phyloP scores from a whole-genome alignment of 2,113 vertebrate species.

The Tauraco erythrolophus region DNA sequence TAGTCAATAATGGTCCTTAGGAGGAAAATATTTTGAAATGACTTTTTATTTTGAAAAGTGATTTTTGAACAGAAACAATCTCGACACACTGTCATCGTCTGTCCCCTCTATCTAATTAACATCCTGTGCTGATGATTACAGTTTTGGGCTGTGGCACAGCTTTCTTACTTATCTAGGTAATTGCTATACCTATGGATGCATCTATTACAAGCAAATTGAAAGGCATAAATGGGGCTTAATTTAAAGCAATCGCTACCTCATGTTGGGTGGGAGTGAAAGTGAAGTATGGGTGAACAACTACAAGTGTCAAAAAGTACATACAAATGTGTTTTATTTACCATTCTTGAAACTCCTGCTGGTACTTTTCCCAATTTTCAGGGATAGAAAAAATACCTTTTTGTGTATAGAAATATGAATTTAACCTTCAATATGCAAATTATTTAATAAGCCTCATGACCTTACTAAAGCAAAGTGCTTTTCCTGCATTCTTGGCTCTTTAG shows the following conservation, averaged over 20 bases:
- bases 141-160: background rate
- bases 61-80: background rate
- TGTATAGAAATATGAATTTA: background rate
- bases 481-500: background rate
- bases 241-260: background rate
- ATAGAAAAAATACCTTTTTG: background rate
- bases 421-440: conserved; percentile 32
- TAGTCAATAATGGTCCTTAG: conserved; percentile 67
- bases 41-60: background rate
- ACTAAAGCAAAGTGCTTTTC: conserved; percentile 32
- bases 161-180: background rate
- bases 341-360: background rate
- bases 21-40: conserved; percentile 1
- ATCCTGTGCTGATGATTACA: background rate
- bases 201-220: background rate
- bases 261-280: background rate
- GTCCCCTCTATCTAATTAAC: background rate
- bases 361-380: background rate
- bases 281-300: background rate
- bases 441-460: conserved; percentile 14
- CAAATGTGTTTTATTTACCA: background rate
- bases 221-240: background rate
- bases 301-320: background rate
- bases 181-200: background rate
- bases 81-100: fast-evolving